Evolutionary conservation across 2,888 invertebrate genomes (phyloP).

Genomic region (Pedicia rivosa): DNA sequence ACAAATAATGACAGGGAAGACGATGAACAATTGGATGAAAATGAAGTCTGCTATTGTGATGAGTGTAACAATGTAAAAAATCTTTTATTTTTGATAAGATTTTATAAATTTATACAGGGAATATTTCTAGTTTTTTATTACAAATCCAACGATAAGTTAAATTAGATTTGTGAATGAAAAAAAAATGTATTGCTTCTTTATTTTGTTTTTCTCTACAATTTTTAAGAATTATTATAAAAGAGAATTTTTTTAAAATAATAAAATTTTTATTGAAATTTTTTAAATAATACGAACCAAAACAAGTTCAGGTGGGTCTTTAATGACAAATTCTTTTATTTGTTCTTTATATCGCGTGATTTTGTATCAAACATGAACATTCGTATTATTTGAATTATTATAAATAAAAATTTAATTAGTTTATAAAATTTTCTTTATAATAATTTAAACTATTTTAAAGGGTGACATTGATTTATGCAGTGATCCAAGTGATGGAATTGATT

Average conservation of each 20-base stretch:
- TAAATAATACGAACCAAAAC: no score
- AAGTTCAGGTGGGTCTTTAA: no score
- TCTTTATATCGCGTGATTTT: no score
- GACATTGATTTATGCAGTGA: constrained; percentile 61
- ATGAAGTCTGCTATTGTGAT: constrained; percentile 62
- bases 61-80: constrained; percentile 38
- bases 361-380: no score
- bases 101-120: no score
- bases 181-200: constrained; percentile 1
- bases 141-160: no score
- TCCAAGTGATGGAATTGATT: constrained; percentile 36
- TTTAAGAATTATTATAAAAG: not conserved
- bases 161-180: constrained; percentile 1
- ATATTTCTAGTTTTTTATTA: no score
- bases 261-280: constrained; percentile 8
- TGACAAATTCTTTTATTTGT: no score
- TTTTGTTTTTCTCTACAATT: constrained; percentile 6
- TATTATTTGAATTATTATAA: no score
- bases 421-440: no score
- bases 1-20: constrained; percentile 6
- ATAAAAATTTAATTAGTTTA: no score
- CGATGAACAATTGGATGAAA: constrained; percentile 26
- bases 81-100: not conserved
- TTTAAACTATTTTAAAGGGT: constrained; percentile 46
- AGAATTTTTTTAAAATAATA: constrained; percentile 7